Evolutionary conservation across 2,113 vertebrate genomes (phyloP).

Genomic region (Myotis brandtii): DNA sequence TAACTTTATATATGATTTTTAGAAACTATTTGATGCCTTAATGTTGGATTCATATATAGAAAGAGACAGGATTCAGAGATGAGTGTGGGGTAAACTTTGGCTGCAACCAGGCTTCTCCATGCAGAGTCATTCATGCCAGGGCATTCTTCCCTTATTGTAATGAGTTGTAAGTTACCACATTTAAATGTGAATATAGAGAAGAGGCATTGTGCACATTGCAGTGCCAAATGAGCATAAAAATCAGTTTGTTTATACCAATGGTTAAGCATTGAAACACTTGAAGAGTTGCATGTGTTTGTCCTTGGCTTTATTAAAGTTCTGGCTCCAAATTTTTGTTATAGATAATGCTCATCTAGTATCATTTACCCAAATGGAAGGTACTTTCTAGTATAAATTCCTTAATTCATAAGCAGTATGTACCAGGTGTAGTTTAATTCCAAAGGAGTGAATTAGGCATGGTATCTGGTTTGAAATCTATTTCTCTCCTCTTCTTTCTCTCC

Average conservation of each 20-base stretch:
- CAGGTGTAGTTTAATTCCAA: slow-evolving; percentile 39
- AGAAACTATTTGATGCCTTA: neutral
- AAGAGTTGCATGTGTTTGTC: neutral
- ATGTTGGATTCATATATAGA: neutral
- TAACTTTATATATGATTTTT: neutral
- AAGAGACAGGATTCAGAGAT: neutral
- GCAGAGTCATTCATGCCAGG: neutral
- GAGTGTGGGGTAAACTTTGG: neutral
- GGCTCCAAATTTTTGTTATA: neutral
- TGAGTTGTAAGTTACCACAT: neutral
- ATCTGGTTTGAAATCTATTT: slow-evolving; percentile 1
- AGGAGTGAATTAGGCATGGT: neutral
- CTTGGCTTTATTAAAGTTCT: neutral
- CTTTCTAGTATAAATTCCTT: neutral
- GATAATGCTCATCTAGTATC: neutral
- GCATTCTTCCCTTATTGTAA: neutral
- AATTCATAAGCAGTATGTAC: neutral
- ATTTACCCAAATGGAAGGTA: neutral
- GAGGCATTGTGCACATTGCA: neutral
- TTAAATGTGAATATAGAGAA: neutral
- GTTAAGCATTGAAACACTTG: neutral
- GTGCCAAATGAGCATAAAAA: slow-evolving; percentile 8
- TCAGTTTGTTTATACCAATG: slow-evolving; percentile 4
- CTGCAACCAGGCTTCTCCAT: neutral
- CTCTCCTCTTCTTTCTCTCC: neutral